Base-by-base conservation (phyloP, 53 echinoderm and acorn worm species). In the Antedon mediterranea region DNA sequence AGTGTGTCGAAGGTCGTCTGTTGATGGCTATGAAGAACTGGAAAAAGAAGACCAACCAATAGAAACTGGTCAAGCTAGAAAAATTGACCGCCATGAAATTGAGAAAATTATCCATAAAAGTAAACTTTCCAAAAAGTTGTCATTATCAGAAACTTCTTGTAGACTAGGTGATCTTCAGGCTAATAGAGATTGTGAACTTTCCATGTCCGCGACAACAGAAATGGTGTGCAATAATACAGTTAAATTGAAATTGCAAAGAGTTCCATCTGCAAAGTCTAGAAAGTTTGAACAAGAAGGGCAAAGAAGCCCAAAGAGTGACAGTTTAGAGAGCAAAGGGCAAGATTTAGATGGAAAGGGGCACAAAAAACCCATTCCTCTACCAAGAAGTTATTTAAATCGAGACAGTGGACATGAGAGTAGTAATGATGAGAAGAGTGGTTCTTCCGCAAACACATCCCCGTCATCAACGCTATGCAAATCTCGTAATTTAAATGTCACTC, bases 1-100 rank as follows among this genome's bases (percentile, higher is more conserved):
- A 43, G 90, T 81, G 20, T 77, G 90, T 8, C 84, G 93, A 34
- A 90, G 85, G 79, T 93, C 93, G 0, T 90, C 90, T 28, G 76
- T 82, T 30, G 89, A 85, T 20, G 89, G 85, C 5, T 76, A 43
- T 73, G 85, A 85, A 34, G 89, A 88, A n/a, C 74, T 81, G 34
- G 85, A 84, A 31, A 82, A n/a, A n/a, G n/a, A n/a, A n/a, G n/a
- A n/a, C n/a, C n/a, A n/a, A n/a, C n/a, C n/a, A n/a, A n/a, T n/a
- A n/a, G 57, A 57, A 23, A 26, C 15, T 57, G 57, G 7, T 57
- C 2, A 13, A 1, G 7, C 57, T 2, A 57, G 23, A 57, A 57
- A 57, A 26, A 57, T 57, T 57, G 57, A 57, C 23, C 57, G 57
- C 2, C 57, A 57, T 23, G 57, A 57, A 57, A 57, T 57, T 57